Evolutionary conservation across 2,113 vertebrate genomes (phyloP), one percentile per base, ranked within the genome.

Genomic region (Narcine bancroftii): DNA sequence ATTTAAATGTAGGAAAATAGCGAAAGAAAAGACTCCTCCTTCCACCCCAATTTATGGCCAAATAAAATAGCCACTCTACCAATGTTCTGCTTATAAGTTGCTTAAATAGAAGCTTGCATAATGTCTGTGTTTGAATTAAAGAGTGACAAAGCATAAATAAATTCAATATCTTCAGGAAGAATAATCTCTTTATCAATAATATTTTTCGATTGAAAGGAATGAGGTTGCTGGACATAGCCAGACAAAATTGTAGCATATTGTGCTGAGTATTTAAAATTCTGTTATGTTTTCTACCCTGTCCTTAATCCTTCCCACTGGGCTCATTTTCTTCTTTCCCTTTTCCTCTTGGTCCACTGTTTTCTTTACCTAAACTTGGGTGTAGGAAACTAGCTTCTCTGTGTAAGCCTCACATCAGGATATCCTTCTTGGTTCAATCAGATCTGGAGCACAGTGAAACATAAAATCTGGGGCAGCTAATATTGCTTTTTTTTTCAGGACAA

Each of bases 351-450:
- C n/a, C 5, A 50, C 21, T 83, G 79, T 83, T 87, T 60, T 19
- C 83, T 21, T 87, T 87, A 63, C 56, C 53, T 89, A 65, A 60
- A 56, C 85, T 63, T 36, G 17, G 33, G 39, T 56, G 85, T 89
- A 36, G n/a, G 53, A 89, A 89, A 17, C n/a, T 63, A 36, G 21
- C 65, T 4, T 83, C 85, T 89, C 85, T 89, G 56, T 36, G 85
- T 63, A n/a, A 89, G 33, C 53, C 36, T 89, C 47, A 65, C 56
- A 65, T 3, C 85, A 89, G 85, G 85, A 89, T 89, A 89, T 89
- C 85, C 85, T 89, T 36, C 56, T 89, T 50, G 2, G 36, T 89
- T 89, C 33, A 65, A 39, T 42, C 15, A 63, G 85, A 89, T 63
- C 33, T 89, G 83, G 56, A 39, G 53, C 53, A 36, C 56, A 60